phyloP scores from a whole-genome alignment of 2,888 invertebrate species.

The Orthonevra nobilis region DNA sequence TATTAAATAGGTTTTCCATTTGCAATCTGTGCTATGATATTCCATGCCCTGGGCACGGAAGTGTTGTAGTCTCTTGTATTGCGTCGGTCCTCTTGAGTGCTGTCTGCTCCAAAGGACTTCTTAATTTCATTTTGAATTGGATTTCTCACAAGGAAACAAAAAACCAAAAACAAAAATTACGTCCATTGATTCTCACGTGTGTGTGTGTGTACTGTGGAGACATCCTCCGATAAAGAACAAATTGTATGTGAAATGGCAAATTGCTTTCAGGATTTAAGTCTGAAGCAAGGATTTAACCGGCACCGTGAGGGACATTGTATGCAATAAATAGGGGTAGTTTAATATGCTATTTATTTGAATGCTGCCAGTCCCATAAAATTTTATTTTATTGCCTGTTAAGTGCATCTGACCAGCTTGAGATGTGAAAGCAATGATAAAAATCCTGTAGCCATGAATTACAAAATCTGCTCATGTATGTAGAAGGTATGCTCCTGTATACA shows the following conservation, averaged over 20 bases:
- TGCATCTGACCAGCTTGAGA: too few species aligned
- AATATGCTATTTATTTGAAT: constrained; percentile 4
- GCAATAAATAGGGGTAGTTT: too few species aligned
- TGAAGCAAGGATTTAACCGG: too few species aligned
- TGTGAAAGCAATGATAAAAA: too few species aligned
- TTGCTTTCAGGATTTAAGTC: constrained; percentile 3
- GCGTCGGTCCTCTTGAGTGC: neutral
- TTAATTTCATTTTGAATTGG: neutral
- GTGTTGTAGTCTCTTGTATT: neutral
- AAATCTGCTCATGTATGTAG: too few species aligned
- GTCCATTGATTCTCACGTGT: neutral
- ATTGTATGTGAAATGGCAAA: constrained; percentile 5
- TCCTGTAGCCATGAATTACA: too few species aligned
- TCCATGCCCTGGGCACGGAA: too few species aligned
- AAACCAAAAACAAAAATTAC: neutral
- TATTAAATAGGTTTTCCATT: constrained; percentile 29
- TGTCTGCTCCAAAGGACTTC: neutral
- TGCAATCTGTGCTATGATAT: constrained; percentile 15
- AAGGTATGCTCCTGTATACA: too few species aligned
- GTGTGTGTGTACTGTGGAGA: neutral
- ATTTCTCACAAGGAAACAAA: constrained; percentile 7
- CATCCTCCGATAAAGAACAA: constrained; percentile 14
- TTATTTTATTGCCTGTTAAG: too few species aligned
- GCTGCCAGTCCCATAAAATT: neutral
- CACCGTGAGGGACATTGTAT: too few species aligned